Evolutionary conservation across 2,888 invertebrate species (phyloP), one percentile per base, ranked within the genome.

Genomic region (Merodon equestris): DNA sequence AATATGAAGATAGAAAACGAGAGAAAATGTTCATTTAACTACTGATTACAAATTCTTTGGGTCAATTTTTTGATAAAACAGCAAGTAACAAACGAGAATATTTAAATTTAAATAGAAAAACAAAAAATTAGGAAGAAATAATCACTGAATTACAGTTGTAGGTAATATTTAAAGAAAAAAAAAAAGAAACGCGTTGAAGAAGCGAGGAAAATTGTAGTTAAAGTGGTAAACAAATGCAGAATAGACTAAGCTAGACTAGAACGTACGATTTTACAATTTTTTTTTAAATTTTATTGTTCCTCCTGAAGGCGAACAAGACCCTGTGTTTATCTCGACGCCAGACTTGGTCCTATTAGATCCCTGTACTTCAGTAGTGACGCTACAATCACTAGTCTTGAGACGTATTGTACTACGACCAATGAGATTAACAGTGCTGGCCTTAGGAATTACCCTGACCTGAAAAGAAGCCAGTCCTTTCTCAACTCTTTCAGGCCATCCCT

Each of bases 41-140:
- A 50, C 51, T 34, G 45, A 27, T 27, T 27, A 38, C 19, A 48
- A 66, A 73, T 51, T 77, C 57, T 15, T 72, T 67, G 57, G 57
- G 77, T 77, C 77, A 77, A 72, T 77, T 72, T 27, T 27, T 72
- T 57, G 61, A 77, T 72, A 72, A 40, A 77, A 19, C 54, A 61
- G 48, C 44, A 50, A 58, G 9, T 48, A 54, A 56, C 54, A 27
- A 27, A 53, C 2, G 27, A 27, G 7, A 4, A 27, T 27, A 27
- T 27, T 27, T 27, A 27, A 27, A n/a, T n/a, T n/a, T n/a, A 36
- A 36, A 9, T 36, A 36, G 44, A 45, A 13, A 1, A 13, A 36
- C 36, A 50, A n/a, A 44, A 42, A 58, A n/a, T 56, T 50, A 45
- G 19, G 17, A 56, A 57, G 15, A 61, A 66, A 44, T 3, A 63